These are phyloP conservation scores for Clarias macrocephalus DNA, from an alignment of 2,113 vertebrate genomes.

Conservation along the genomic window DNA sequence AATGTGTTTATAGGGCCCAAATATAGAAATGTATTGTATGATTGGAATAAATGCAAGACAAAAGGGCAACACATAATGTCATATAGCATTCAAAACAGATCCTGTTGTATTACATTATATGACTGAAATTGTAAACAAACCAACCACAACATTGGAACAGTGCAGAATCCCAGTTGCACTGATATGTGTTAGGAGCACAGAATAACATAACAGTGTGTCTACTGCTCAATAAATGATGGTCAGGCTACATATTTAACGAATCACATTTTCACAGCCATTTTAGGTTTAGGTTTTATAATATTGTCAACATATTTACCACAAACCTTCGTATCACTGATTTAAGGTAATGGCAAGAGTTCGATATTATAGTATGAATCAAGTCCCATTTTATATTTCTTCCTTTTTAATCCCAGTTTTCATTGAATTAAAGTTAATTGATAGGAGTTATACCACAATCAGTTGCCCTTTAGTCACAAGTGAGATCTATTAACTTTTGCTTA, in stretches of 20 bases:
- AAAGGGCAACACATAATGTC: not conserved
- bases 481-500: conserved; percentile 15
- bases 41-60: conserved; percentile 8
- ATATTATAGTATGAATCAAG: not conserved
- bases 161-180: not conserved
- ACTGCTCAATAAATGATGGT: not conserved
- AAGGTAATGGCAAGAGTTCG: not conserved
- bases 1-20: not conserved
- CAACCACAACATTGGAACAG: not conserved
- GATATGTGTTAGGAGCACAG: not conserved
- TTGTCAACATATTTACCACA: not conserved
- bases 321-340: not conserved
- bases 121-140: not conserved
- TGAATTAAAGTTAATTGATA: not conserved
- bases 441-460: not conserved
- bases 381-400: not conserved
- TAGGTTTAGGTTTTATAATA: not conserved
- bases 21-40: not conserved
- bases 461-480: conserved; percentile 47
- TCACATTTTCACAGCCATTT: not conserved
- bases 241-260: conserved; percentile 15
- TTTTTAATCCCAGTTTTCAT: conserved; percentile 10
- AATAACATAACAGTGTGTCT: not conserved
- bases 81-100: not conserved
- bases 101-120: not conserved